A percentile compares a stretch with the other conserved stretches of the same genome.
Evolutionary conservation across 2,797 vertebrate genomes (phyloP).

Genomic region (Psittacula derbiana): DNA sequence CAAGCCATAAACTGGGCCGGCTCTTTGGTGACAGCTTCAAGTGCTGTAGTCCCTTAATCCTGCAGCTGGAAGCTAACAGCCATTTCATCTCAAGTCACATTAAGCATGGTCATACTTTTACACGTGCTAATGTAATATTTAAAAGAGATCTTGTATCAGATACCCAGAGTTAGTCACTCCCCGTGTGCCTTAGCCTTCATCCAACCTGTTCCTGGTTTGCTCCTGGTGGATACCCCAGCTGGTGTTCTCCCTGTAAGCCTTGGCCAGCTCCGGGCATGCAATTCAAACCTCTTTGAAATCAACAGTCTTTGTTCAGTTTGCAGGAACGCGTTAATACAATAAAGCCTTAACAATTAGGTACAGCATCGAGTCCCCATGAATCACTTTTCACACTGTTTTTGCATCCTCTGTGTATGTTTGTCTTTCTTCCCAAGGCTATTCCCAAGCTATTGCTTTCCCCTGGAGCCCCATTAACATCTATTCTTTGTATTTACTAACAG

Average conservation of each 20-base stretch:
- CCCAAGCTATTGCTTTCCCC: constrained; percentile 65
- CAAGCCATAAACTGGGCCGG: not conserved
- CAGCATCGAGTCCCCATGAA: not conserved
- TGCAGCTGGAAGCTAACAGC: not conserved
- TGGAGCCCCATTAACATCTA: constrained; percentile 68
- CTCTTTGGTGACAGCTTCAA: not conserved
- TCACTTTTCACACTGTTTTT: constrained; percentile 38
- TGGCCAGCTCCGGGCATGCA: not conserved
- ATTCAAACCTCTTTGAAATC: not conserved
- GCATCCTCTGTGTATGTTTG: constrained; percentile 53
- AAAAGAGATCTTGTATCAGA: not conserved
- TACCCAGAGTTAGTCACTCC: not conserved
- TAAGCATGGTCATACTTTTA: rapidly evolving
- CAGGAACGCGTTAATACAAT: not conserved
- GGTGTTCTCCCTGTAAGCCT: not conserved
- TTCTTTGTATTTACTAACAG: constrained; percentile 75
- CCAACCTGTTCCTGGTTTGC: not conserved
- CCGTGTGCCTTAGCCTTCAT: not conserved
- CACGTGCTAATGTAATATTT: rapidly evolving
- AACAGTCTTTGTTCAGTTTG: constrained; percentile 22
- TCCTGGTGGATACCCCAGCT: not conserved
- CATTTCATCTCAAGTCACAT: rapidly evolving
- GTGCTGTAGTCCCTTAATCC: not conserved
- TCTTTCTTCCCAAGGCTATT: constrained; percentile 61
- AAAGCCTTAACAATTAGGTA: constrained; percentile 39